Evolutionary conservation across 2,797 vertebrate genomes (phyloP), one percentile per base, ranked within the genome.

Genomic region (Linurgus olivaceus): DNA sequence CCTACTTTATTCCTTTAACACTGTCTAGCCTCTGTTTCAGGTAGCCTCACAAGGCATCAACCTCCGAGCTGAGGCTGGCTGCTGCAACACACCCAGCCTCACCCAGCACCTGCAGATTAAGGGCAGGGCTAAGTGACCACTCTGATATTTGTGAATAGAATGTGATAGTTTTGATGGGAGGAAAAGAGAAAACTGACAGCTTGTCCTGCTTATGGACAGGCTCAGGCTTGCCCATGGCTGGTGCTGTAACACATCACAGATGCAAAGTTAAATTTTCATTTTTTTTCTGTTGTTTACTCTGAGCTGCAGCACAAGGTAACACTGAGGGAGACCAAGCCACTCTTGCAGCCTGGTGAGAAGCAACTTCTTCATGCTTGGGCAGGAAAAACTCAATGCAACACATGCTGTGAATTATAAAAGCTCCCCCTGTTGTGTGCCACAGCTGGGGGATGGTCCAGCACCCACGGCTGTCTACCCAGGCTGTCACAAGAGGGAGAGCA

Each of bases 391-490:
- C 63, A 75, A 19, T 2, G 6, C 13, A 66, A 54, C 21, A 50
- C n/a, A 47, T 3, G 5, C 18, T 2, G 4, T 13, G 35, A 66
- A 58, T 37, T n/a, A 72, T 26, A 62, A 86, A 78, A 84, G 2
- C 42, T 77, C 37, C 9, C 35, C 31, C 19, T 19, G 18, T 20
- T 0, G 0, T 0, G 2, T 61, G 33, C 52, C 33, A 29, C 0
- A 0, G 67, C 58, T 57, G 11, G 9, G 25, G 17, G 11, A 48
- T 65, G 29, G 13, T 50, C 35, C 72, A 47, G 59, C 2, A 3
- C n/a, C 59, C 48, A 19, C 31, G 48, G 63, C 11, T 1, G 0
- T 31, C 68, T 40, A 8, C n/a, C 13, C 61, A 25, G 42, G n/a
- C 38, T 42, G n/a, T 20, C 33, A 10, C 7, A 10, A 54, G 16